A percentile compares a stretch with the other conserved stretches of the same genome.
phyloP scores from a whole-genome alignment of 2,888 invertebrate genomes.

The Acholoe squamosa region DNA sequence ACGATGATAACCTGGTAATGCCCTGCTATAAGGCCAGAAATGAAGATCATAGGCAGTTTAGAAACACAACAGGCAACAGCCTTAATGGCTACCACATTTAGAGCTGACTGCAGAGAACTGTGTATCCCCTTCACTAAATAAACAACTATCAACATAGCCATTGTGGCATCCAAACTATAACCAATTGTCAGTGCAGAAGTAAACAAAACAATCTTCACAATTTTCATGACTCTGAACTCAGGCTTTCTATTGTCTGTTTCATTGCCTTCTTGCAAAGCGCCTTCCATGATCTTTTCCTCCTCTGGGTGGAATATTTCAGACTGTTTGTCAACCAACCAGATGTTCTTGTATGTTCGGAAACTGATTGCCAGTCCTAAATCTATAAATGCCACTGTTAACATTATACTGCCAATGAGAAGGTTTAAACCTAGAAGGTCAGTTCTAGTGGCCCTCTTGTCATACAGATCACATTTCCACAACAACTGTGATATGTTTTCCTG shows the following conservation, averaged over 20 bases:
- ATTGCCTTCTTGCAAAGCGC: no score
- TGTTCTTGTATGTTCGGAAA: neutral
- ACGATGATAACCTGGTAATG: neutral
- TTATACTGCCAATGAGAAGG: neutral
- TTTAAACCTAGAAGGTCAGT: neutral
- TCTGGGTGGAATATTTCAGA: neutral
- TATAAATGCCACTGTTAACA: neutral
- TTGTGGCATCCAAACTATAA: neutral
- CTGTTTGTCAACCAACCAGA: neutral
- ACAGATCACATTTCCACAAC: no score
- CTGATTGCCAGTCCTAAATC: neutral
- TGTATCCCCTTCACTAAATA: neutral
- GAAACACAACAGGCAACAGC: neutral
- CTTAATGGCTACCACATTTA: neutral
- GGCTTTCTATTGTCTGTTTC: no score
- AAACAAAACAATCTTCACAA: neutral
- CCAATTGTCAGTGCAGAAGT: neutral
- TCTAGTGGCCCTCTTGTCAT: neutral
- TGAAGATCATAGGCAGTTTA: neutral
- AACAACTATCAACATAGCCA: neutral
- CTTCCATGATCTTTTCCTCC: neutral
- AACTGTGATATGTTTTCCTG: no score
- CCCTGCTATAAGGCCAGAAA: neutral
- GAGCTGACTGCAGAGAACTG: neutral
- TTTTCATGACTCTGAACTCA: no score